Evolutionary conservation across 2,888 invertebrate genomes (phyloP), one percentile per base, ranked within the genome.

Genomic region (Rhamnusium bicolor): DNA sequence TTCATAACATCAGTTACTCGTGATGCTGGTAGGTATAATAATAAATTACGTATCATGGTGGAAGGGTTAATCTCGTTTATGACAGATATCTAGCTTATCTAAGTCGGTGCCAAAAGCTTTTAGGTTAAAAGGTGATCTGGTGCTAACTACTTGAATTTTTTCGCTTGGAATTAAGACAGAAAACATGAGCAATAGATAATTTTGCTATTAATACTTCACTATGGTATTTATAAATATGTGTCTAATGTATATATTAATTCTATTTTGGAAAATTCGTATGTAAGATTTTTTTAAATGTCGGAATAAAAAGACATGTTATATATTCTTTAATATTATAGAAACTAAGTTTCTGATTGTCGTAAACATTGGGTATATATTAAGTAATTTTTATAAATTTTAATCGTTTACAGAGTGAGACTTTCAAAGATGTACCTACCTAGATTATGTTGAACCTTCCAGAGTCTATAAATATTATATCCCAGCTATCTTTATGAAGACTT

Each of bases 61-160:
- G 75, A 79, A 77, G 79, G 77, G 79, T 79, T 79, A 77, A 78
- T 79, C 78, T 79, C 29, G 40, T 69, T 40, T 67, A 67, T 58
- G 58, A 61, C 51, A 71, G 74, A 69, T 70, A 76, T 69, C 60
- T 29, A 29, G 66, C 63, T 82, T 86, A 86, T 85, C 85, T 73
- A 72, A 71, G 79, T 69, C 80, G 86, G 84, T 86, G 86, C 85
- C 85, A 87, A 86, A 86, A 85, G 88, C 88, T 88, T 88, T 88
- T 88, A 88, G 87, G 87, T 87, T 88, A 88, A 88, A 88, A 88
- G 88, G 88, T 88, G 88, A 88, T 88, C 88, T 88, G 88, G 88
- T 87, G 88, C 86, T 88, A 88, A 88, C 85, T 87, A 87, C 87
- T 87, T 87, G 85, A 87, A 85, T 78, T 86, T 85, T 86, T 87